phyloP scores from a whole-genome alignment of 1,140 invertebrate species.

The Scylla paramamosain region DNA sequence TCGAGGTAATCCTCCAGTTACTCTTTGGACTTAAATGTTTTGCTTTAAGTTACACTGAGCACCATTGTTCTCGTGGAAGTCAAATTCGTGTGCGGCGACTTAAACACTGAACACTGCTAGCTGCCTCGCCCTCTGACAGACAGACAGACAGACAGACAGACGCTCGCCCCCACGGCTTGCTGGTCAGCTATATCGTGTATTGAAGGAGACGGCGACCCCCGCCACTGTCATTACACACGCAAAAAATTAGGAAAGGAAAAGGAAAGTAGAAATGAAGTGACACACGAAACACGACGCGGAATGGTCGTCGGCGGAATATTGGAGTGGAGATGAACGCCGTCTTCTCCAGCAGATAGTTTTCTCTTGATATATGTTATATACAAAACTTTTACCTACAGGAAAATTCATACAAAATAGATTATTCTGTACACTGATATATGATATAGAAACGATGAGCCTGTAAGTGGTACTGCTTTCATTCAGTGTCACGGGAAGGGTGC shows the following conservation, averaged over 20 bases:
- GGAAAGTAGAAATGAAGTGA: background rate
- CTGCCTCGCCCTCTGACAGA: background rate
- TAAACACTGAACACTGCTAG: background rate
- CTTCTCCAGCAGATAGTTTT: slow-evolving; percentile 46
- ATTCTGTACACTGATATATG: slow-evolving; percentile 67
- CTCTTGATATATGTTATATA: slow-evolving; percentile 58
- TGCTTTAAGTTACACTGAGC: too few species aligned
- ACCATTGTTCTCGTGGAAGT: too few species aligned
- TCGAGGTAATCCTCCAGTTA: too few species aligned
- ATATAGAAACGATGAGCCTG: slow-evolving; percentile 67
- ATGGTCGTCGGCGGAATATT: background rate
- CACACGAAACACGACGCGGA: background rate
- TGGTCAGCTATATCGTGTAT: slow-evolving; percentile 10
- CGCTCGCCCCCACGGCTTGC: background rate
- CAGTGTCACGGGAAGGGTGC: background rate
- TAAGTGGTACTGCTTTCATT: background rate
- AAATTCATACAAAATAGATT: slow-evolving; percentile 73
- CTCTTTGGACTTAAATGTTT: too few species aligned
- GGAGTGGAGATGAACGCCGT: background rate
- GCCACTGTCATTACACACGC: background rate
- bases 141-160: background rate
- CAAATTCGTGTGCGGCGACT: too few species aligned
- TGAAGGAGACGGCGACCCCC: background rate
- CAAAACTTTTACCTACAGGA: slow-evolving; percentile 66
- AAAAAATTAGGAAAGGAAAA: background rate